A percentile compares a stretch with the other conserved stretches of the same genome.
These are phyloP conservation scores for Eupithecia dodoneata DNA, from an alignment of 2,888 invertebrate genomes.

Conservation along the genomic window DNA sequence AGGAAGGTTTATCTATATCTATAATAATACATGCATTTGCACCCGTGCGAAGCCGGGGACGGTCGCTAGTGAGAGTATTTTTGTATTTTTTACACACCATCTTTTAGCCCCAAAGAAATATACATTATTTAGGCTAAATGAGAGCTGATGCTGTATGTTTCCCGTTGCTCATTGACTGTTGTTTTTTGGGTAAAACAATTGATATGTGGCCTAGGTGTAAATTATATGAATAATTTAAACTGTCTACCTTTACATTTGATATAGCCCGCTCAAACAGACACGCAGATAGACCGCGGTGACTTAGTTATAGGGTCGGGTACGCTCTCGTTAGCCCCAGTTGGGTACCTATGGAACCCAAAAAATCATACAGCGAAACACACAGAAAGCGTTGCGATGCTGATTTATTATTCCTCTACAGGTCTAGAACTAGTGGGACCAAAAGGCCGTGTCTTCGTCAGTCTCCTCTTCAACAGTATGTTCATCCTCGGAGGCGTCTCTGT, in stretches of 20 bases:
- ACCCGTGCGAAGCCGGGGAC: too few relatives aligned
- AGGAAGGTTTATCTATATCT: too few relatives aligned
- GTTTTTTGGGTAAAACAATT: too few relatives aligned
- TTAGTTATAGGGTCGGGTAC: neutral
- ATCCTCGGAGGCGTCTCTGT: constrained; percentile 77
- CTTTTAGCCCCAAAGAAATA: too few relatives aligned
- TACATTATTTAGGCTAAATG: too few relatives aligned
- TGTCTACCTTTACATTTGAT: too few relatives aligned
- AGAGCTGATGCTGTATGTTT: neutral
- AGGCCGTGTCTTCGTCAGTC: constrained; percentile 76
- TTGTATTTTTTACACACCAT: too few relatives aligned
- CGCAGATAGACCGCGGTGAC: neutral
- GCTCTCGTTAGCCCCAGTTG: neutral
- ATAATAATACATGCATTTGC: too few relatives aligned
- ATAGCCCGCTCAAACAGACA: too few relatives aligned
- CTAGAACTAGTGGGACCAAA: constrained; percentile 78
- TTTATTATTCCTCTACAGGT: constrained; percentile 53
- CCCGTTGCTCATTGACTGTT: neutral
- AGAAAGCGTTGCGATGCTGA: neutral
- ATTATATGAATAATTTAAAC: too few relatives aligned
- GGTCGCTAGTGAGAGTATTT: too few relatives aligned
- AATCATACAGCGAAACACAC: neutral
- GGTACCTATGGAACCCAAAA: neutral
- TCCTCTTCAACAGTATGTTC: constrained; percentile 80
- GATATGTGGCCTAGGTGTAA: too few relatives aligned